These are phyloP conservation scores for Lasioglossum calceatum DNA, from an alignment of 2,888 invertebrate species.

Conservation along the genomic window DNA sequence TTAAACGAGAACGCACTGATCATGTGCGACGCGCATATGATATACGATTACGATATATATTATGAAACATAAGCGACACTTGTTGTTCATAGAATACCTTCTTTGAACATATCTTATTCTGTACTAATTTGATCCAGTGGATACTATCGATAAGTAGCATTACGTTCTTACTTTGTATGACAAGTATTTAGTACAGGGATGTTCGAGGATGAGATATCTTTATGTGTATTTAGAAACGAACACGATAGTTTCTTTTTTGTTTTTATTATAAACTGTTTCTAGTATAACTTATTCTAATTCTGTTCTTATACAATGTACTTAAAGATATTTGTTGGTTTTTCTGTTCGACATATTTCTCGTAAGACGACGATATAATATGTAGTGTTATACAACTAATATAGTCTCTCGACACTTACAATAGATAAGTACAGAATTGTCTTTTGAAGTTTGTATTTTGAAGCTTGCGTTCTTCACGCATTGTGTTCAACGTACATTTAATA, in stretches of 20 bases:
- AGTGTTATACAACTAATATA: slow-evolving; percentile 10
- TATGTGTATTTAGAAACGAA: slow-evolving; percentile 4
- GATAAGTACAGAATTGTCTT: slow-evolving; percentile 19
- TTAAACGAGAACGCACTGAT: slow-evolving; percentile 22
- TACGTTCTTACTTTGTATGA: slow-evolving; percentile 33
- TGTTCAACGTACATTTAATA: slow-evolving; percentile 49
- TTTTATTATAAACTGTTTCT: slow-evolving; percentile 8
- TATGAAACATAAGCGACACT: slow-evolving; percentile 29
- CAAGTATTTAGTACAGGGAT: slow-evolving; percentile 23
- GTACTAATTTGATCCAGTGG: slow-evolving; percentile 29
- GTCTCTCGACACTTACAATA: background rate
- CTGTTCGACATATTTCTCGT: slow-evolving; percentile 39
- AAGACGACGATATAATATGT: slow-evolving; percentile 25
- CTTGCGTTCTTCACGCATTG: slow-evolving; percentile 34
- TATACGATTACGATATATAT: slow-evolving; percentile 24
- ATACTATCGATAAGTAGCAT: slow-evolving; percentile 29
- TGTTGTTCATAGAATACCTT: slow-evolving; percentile 39
- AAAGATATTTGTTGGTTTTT: slow-evolving; percentile 29
- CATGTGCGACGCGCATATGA: slow-evolving; percentile 12
- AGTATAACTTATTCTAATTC: slow-evolving; percentile 9
- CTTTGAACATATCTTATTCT: slow-evolving; percentile 46
- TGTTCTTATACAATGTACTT: slow-evolving; percentile 9
- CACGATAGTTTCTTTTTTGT: background rate
- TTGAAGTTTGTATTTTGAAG: slow-evolving; percentile 12
- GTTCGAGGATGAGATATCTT: slow-evolving; percentile 8